Evolutionary conservation across 2,113 vertebrate species (phyloP), one percentile per base, ranked within the genome.

Genomic region (Zosterops lateralis): DNA sequence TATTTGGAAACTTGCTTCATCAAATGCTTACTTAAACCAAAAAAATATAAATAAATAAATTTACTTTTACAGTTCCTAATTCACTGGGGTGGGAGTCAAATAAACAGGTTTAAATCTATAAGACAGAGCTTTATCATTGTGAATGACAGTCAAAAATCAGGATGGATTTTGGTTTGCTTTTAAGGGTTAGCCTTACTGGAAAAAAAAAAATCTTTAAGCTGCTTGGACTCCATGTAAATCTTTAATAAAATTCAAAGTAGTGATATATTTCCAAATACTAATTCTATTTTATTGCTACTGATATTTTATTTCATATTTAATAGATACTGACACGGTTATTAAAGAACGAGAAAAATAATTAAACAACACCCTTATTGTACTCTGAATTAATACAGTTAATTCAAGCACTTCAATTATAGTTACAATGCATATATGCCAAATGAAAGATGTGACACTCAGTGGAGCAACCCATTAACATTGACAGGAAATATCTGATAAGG

Each of bases 401-500:
- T 89, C 87, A 58, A 91, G 42, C 17, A 87, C 61, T 74, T 79
- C 58, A 77, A 51, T 66, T 85, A 80, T 8, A 84, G 64, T 72
- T 86, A 86, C 50, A 92, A 51, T 12, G 24, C 50, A 88, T n/a
- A 47, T 25, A 76, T 54, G 57, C 16, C 45, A 79, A 90, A 89
- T 75, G 45, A 96, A 84, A 96, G 84, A 79, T 7, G 22, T 75
- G 76, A 70, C 58, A 79, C 18, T 54, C 57, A 68, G 22, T 58
- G 36, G 57, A 91, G 87, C 66, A 93, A 84, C 10, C 48, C 56
- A 89, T 94, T 95, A 76, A 80, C 84, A 68, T 32, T 65, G 81
- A 87, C 68, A 90, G 48, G 80, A 93, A 90, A 74, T 87, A 87
- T 88, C 89, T 80, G 86, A 78, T 95, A 93, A 93, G 68, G 57